phyloP scores from a whole-genome alignment of 1,140 invertebrate species.

The Zaprionus taronus region DNA sequence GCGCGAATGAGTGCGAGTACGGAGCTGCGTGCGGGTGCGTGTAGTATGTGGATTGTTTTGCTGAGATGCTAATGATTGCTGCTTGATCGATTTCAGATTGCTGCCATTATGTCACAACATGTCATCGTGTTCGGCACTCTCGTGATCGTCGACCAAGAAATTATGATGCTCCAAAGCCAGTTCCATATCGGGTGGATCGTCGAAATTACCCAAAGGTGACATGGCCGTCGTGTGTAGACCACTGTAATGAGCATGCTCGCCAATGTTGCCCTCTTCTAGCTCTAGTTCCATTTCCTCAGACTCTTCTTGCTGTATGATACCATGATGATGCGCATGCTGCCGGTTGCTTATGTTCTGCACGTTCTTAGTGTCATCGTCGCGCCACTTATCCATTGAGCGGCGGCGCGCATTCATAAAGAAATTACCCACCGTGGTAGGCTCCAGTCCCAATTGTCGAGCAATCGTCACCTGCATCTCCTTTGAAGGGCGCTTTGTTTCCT shows the following conservation, averaged over 20 bases:
- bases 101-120: constrained; percentile 85
- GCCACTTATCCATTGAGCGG: constrained; percentile 99
- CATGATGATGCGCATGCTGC: constrained; percentile 32
- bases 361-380: constrained; percentile 92
- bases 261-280: constrained; percentile 21
- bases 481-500: constrained; percentile 99
- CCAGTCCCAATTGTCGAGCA: constrained; percentile 97
- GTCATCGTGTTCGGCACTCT: constrained; percentile 82
- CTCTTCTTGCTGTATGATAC: constrained; percentile 36
- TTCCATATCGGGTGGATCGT: constrained; percentile 75
- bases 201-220: constrained; percentile 81
- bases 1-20: neutral
- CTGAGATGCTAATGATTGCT: neutral
- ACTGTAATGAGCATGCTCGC: constrained; percentile 41
- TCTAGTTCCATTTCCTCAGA: constrained; percentile 14
- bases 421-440: constrained; percentile 99
- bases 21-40: constrained; percentile 3
- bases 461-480: constrained; percentile 99
- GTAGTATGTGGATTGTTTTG: neutral
- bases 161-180: constrained; percentile 78
- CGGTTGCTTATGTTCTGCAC: constrained; percentile 35
- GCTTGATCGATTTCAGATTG: constrained; percentile 8
- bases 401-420: constrained; percentile 99
- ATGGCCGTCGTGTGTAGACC: constrained; percentile 70
- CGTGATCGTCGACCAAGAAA: constrained; percentile 85